These are phyloP conservation scores for Drosophila prosaltans DNA, from an alignment of 1,140 invertebrate genomes.

Conservation along the genomic window DNA sequence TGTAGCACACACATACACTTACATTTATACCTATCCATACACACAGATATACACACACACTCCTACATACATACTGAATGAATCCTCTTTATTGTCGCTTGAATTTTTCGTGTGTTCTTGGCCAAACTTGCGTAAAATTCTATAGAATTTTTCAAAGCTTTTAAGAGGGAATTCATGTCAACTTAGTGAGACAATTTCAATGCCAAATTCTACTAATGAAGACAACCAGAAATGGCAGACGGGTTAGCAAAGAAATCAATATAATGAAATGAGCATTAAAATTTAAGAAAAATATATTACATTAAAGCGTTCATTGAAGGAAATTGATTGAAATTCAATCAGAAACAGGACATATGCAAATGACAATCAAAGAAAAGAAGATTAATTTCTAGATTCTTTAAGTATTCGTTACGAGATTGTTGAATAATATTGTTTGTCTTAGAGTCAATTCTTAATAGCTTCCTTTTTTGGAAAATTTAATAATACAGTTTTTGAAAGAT, in stretches of 20 bases:
- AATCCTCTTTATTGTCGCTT: constrained; percentile 12
- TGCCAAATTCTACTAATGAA: constrained; percentile 2
- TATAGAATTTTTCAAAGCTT: constrained; percentile 6
- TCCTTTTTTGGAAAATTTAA: too few species aligned
- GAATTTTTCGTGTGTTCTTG: constrained; percentile 8
- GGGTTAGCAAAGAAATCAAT: neutral
- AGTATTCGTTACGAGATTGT: too few species aligned
- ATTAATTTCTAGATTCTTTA: too few species aligned
- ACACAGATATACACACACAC: neutral
- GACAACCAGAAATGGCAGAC: neutral
- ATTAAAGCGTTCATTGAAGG: neutral
- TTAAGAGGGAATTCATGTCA: neutral
- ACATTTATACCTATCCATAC: constrained; percentile 1
- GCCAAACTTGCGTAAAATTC: constrained; percentile 12
- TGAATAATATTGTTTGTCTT: too few species aligned
- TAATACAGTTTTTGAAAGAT: too few species aligned
- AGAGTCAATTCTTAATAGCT: too few species aligned
- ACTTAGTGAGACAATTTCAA: neutral
- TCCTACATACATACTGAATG: neutral
- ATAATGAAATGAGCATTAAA: neutral
- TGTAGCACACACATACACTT: constrained; percentile 36
- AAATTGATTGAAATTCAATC: neutral
- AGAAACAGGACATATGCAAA: neutral
- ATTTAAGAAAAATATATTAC: neutral
- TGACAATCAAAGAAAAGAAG: neutral